Conservation (phyloP, 1,140 invertebrate species). For the Anastatus disparis region DNA sequence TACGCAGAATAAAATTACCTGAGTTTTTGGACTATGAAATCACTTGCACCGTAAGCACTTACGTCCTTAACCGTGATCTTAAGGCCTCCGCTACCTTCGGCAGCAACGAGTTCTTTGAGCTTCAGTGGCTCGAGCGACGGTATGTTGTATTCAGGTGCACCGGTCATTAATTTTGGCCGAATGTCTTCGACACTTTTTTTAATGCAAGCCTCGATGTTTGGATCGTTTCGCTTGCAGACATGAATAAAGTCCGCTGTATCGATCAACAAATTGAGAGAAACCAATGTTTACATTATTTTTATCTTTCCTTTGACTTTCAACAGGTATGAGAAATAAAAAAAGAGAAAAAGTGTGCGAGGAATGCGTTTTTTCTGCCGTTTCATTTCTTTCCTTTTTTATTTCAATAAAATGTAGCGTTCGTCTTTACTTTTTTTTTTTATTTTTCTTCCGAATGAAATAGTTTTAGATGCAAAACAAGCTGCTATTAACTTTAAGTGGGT, state of each 20-base stretch:
- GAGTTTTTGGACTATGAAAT: constrained; percentile 69
- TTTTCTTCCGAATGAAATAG: too few relatives aligned
- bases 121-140: constrained; percentile 72
- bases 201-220: constrained; percentile 69
- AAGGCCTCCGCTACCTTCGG: constrained; percentile 67
- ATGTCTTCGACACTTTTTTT: constrained; percentile 66
- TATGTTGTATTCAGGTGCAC: constrained; percentile 70
- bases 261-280: neutral
- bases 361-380: too few relatives aligned
- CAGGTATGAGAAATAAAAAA: too few relatives aligned
- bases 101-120: constrained; percentile 69
- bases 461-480: too few relatives aligned
- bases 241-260: constrained; percentile 71
- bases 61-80: constrained; percentile 69
- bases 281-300: neutral
- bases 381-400: too few relatives aligned
- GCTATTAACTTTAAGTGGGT: too few relatives aligned
- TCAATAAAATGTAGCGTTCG: too few relatives aligned
- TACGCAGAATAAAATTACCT: constrained; percentile 64
- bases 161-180: constrained; percentile 56
- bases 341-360: too few relatives aligned
- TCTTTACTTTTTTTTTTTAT: too few relatives aligned
- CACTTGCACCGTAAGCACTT: constrained; percentile 70
- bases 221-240: constrained; percentile 70
- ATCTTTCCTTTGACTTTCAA: neutral